phyloP scores from a whole-genome alignment of 2,113 vertebrate genomes.

The Toxotes jaculatrix region DNA sequence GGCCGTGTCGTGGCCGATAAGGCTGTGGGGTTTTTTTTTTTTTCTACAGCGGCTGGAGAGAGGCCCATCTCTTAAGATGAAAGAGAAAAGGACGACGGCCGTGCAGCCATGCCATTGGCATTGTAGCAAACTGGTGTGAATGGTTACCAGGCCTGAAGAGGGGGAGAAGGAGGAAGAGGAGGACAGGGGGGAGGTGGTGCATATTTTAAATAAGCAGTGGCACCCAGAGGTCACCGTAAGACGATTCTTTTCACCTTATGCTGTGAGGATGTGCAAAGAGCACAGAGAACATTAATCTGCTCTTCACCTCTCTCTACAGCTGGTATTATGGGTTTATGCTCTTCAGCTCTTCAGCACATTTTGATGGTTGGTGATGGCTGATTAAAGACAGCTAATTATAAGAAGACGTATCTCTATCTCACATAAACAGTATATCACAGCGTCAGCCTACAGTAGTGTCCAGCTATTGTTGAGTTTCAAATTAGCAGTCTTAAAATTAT shows the following conservation, averaged over 20 bases:
- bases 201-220: constrained; percentile 47
- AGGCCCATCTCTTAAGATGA: constrained; percentile 59
- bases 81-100: constrained; percentile 31
- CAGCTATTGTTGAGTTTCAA: neutral
- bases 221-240: constrained; percentile 51
- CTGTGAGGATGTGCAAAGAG: constrained; percentile 22
- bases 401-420: constrained; percentile 16
- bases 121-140: constrained; percentile 23
- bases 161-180: constrained; percentile 4
- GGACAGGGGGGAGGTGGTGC: constrained; percentile 25
- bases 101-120: constrained; percentile 5
- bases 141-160: neutral
- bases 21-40: constrained; percentile 26
- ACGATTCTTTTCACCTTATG: constrained; percentile 59
- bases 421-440: neutral
- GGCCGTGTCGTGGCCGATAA: constrained; percentile 52
- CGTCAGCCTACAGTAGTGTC: neutral
- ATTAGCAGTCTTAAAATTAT: neutral
- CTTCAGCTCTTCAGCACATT: constrained; percentile 6
- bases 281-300: constrained; percentile 14
- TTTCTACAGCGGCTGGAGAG: neutral
- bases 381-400: neutral
- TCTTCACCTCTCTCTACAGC: constrained; percentile 3
- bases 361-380: constrained; percentile 1
- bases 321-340: neutral